Evolutionary conservation across 2,888 invertebrate species (phyloP).

Genomic region (Cabera pusaria): DNA sequence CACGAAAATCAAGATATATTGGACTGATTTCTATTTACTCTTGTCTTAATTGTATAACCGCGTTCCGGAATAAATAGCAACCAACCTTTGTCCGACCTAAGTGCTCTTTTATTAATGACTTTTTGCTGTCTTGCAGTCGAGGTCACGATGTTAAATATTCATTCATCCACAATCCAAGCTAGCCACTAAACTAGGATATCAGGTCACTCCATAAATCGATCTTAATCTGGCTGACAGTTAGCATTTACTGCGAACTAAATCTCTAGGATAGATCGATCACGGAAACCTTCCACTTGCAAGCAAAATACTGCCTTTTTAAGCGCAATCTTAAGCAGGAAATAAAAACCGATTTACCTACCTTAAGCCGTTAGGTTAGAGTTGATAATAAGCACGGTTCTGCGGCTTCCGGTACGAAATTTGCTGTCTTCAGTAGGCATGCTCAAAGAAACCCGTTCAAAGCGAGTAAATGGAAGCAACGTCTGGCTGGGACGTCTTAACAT

Average conservation of each 20-base stretch:
- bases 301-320: slow-evolving; percentile 35
- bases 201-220: slow-evolving; percentile 25
- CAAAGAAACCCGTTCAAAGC: slow-evolving; percentile 33
- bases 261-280: slow-evolving; percentile 37
- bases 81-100: neutral
- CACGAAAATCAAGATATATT: too few species aligned
- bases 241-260: slow-evolving; percentile 39
- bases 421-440: slow-evolving; percentile 13
- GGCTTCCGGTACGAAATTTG: too few species aligned
- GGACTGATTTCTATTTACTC: too few species aligned
- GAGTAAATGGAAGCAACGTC: slow-evolving; percentile 43
- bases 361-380: slow-evolving; percentile 10
- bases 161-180: slow-evolving; percentile 15
- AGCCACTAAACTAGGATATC: slow-evolving; percentile 12
- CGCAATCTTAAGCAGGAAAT: slow-evolving; percentile 15
- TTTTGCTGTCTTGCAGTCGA: slow-evolving; percentile 4
- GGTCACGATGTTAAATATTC: slow-evolving; percentile 10
- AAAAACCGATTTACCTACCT: slow-evolving; percentile 4
- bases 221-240: slow-evolving; percentile 36
- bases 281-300: slow-evolving; percentile 30
- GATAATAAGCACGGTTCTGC: slow-evolving; percentile 1
- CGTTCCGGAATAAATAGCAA: slow-evolving; percentile 7
- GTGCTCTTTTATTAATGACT: slow-evolving; percentile 9
- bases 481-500: slow-evolving; percentile 44
- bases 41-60: slow-evolving; percentile 2